phyloP scores from a whole-genome alignment of 2,113 vertebrate species.

The Orientallactaga bullata region DNA sequence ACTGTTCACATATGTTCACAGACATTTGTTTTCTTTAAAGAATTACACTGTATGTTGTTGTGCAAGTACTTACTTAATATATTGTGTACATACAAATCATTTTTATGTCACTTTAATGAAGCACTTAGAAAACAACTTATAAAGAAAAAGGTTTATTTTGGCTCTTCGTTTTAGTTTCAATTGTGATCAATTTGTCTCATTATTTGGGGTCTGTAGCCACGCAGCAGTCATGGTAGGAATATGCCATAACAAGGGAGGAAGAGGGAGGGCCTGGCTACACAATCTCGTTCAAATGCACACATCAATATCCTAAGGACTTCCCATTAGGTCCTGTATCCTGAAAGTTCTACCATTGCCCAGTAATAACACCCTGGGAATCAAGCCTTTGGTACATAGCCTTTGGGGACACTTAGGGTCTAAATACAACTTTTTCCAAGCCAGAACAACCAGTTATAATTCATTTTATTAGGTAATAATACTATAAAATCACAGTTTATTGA shows the following conservation, averaged over 20 bases:
- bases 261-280: too few species aligned
- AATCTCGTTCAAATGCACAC: background rate
- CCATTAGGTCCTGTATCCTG: background rate
- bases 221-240: background rate
- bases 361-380: background rate
- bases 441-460: background rate
- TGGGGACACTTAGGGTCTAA: background rate
- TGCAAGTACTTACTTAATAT: background rate
- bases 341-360: background rate
- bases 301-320: background rate
- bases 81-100: background rate
- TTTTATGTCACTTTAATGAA: background rate
- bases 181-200: background rate
- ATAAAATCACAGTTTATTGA: background rate
- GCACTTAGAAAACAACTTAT: background rate
- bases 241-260: background rate
- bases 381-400: background rate
- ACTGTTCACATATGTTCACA: background rate
- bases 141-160: too few species aligned
- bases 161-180: too few species aligned
- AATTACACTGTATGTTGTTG: background rate
- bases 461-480: background rate
- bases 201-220: background rate
- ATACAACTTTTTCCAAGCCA: background rate
- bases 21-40: background rate